Base-by-base conservation (phyloP, 2,888 invertebrate species). In the Gryllus longicercus region DNA sequence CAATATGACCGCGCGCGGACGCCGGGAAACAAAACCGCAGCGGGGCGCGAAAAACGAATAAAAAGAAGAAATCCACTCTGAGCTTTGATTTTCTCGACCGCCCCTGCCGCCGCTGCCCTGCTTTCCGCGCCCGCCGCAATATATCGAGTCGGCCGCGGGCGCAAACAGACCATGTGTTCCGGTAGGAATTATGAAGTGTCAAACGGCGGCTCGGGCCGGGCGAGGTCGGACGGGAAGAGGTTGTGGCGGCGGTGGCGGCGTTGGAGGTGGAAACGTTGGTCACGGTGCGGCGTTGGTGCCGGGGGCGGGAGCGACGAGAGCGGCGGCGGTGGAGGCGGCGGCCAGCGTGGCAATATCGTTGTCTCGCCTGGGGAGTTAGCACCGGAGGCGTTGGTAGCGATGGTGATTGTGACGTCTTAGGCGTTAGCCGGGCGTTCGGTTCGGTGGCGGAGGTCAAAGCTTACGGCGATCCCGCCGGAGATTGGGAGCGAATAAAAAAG, bases 151-250 rank as follows among this genome's bases (percentile, higher is more conserved):
- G 16, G n/a, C 63, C 63, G 63, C n/a, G 16, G 16, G 63, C 63
- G n/a, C 63, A 63, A 63, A 63, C 63, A 63, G 63, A 63, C 63
- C 63, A n/a, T 63, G 63, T n/a, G 63, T 63, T 63, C n/a, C n/a
- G 63, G 11, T 14, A 63, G 63, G 63, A 63, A 63, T 63, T 63
- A 63, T 63, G 63, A 63, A 63, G 63, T 63, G 63, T 63, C 63
- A 63, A 63, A 63, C 16, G 3, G 63, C 63, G 63, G 16, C 63
- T n/a, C 16, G 16, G 63, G 63, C 63, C 5, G 63, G 63, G 16
- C 5, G n/a, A 11, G 14, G 11, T 4, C 21, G 21, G 21, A 21
- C 21, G 21, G 63, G 3, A 0, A 1, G 16, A 0, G 5, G 16
- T 5, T 5, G 63, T 11, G n/a, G 2, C 4, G 4, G 63, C 14